phyloP scores from a whole-genome alignment of 2,797 vertebrate species.

The Trachops cirrhosus region DNA sequence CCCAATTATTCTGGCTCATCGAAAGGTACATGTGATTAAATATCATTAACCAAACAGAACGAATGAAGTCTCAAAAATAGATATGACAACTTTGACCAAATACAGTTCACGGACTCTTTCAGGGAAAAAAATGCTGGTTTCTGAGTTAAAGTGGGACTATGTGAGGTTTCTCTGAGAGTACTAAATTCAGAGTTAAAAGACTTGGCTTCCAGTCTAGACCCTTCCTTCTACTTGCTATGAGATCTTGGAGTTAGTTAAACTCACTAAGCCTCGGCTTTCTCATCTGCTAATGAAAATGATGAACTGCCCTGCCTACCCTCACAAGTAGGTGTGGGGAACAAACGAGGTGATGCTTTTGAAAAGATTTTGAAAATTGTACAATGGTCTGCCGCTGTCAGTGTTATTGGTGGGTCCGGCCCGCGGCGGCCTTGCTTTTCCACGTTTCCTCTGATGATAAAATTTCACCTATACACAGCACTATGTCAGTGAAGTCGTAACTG shows the following conservation, averaged over 20 bases:
- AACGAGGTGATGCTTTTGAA: not conserved
- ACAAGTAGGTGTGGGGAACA: not conserved
- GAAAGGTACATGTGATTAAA: slow-evolving; percentile 42
- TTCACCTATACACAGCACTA: not conserved
- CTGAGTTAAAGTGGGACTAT: not conserved
- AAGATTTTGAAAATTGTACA: not conserved
- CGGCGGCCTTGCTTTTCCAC: not conserved
- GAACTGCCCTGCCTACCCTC: not conserved
- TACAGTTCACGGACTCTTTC: not conserved
- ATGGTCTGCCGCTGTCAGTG: too few species aligned
- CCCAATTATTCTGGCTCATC: not conserved
- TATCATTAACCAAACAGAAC: slow-evolving; percentile 52
- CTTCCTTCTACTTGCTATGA: not conserved
- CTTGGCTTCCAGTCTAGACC: not conserved
- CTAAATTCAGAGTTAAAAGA: not conserved
- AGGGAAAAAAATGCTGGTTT: not conserved
- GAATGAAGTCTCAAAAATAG: slow-evolving; percentile 43
- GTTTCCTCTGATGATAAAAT: not conserved
- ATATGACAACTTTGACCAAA: slow-evolving; percentile 10
- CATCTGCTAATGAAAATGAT: not conserved
- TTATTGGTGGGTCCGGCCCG: not conserved
- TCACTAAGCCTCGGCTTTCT: not conserved
- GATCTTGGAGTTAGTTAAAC: not conserved
- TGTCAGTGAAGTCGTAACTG: not conserved
- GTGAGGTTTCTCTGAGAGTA: not conserved